Conservation (phyloP, 2,113 vertebrate genomes). For the Maccullochella peelii region DNA sequence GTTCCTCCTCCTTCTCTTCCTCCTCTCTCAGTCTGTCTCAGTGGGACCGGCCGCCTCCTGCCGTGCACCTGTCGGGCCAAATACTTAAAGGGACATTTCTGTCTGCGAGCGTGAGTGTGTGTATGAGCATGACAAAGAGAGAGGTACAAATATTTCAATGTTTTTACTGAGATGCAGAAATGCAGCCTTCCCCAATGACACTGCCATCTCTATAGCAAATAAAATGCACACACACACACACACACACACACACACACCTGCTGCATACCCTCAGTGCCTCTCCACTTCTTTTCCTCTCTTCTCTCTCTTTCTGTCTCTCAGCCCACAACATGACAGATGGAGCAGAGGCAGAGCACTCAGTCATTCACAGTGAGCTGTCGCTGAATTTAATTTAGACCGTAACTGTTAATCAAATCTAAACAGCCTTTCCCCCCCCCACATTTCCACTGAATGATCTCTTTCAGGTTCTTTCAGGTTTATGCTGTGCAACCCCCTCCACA, state of each 20-base stretch:
- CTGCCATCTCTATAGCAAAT: constrained; percentile 6
- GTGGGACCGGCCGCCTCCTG: constrained; percentile 21
- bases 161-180: constrained; percentile 3
- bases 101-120: background rate
- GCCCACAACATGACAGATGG: constrained; percentile 48
- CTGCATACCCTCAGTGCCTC: background rate
- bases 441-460: background rate
- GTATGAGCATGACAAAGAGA: background rate
- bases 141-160: background rate
- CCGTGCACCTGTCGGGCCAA: constrained; percentile 21
- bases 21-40: constrained; percentile 3
- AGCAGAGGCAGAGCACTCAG: constrained; percentile 43
- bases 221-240: background rate
- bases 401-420: constrained; percentile 38
- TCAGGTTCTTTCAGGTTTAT: background rate
- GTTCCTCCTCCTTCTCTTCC: background rate
- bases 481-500: background rate
- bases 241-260: background rate
- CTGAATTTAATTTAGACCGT: constrained; percentile 37
- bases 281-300: background rate
- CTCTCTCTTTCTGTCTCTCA: background rate
- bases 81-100: constrained; percentile 12
- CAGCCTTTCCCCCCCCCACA: background rate
- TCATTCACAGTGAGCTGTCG: constrained; percentile 43
- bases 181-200: background rate